Conservation (phyloP, 2,888 invertebrate genomes). For the Cecidostiba fungosa region DNA sequence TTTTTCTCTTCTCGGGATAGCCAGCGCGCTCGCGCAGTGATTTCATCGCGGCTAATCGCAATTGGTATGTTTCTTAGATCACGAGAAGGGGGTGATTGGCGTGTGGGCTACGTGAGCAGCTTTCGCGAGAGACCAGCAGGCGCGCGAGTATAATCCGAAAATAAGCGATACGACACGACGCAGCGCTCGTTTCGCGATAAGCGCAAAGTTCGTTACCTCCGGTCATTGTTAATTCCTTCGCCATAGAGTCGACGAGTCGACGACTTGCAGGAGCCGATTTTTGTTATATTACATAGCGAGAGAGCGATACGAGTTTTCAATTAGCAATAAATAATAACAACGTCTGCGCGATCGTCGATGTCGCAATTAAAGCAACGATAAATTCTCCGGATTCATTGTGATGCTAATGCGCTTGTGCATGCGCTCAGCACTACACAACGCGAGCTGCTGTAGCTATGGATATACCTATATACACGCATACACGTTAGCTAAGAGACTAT, state of each 20-base stretch:
- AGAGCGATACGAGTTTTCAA: conserved; percentile 25
- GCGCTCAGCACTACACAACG: neutral
- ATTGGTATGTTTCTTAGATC: conserved; percentile 34
- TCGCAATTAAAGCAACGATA: conserved; percentile 48
- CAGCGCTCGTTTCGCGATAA: neutral
- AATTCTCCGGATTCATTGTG: conserved; percentile 40
- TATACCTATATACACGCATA: neutral
- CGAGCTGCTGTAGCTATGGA: neutral
- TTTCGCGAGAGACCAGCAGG: neutral
- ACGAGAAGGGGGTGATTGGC: neutral
- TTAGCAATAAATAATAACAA: conserved; percentile 52
- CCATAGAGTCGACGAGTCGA: neutral
- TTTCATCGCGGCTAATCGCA: conserved; percentile 30
- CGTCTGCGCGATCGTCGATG: neutral
- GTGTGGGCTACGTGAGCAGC: conserved; percentile 26
- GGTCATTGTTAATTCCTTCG: neutral
- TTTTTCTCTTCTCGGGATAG: neutral
- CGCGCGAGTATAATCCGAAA: conserved; percentile 1
- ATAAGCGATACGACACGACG: neutral
- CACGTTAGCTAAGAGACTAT: conserved; percentile 34
- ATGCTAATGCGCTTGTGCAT: conserved; percentile 46
- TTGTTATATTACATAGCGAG: neutral
- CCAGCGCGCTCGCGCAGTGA: too few species aligned
- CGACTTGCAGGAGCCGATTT: too few species aligned
- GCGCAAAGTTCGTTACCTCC: neutral